Percentiles rank a stretch among this genome's conserved stretches.
Evolutionary conservation across 2,113 vertebrate genomes (phyloP).

Genomic region (Stegastes partitus): DNA sequence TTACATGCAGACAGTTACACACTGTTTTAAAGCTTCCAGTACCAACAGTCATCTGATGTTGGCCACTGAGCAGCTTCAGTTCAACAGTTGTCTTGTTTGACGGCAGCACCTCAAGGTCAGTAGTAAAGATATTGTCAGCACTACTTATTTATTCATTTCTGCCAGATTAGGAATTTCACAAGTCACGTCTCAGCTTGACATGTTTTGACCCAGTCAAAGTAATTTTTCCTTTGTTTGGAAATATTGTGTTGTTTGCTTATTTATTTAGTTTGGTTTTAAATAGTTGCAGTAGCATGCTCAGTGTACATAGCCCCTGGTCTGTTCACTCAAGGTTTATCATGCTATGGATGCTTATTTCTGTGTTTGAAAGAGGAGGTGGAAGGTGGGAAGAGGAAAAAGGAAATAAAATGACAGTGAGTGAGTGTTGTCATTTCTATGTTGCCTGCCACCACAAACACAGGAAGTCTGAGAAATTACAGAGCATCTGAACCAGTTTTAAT

Average conservation of each 20-base stretch:
- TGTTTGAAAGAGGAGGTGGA: conserved; percentile 49
- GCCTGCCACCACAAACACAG: conserved; percentile 57
- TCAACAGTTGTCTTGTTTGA: conserved; percentile 15
- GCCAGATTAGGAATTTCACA: conserved; percentile 25
- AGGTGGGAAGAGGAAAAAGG: conserved; percentile 35
- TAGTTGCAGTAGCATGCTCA: conserved; percentile 11
- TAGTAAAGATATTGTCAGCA: conserved; percentile 25
- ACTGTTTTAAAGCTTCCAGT: not conserved
- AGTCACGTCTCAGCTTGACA: conserved; percentile 7
- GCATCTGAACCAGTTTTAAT: conserved; percentile 13
- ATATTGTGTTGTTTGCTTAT: conserved; percentile 16
- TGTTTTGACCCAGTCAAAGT: not conserved
- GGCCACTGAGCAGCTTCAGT: not conserved
- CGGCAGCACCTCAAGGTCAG: conserved; percentile 22
- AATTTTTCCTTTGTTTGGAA: conserved; percentile 40
- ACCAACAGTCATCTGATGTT: conserved; percentile 3
- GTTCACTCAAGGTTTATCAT: conserved; percentile 30
- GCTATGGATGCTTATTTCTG: conserved; percentile 54
- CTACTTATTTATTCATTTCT: conserved; percentile 35
- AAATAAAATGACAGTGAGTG: conserved; percentile 47
- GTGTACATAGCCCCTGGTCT: conserved; percentile 16
- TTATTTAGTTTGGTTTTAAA: not conserved
- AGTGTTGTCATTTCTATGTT: conserved; percentile 46
- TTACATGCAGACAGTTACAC: conserved; percentile 19
- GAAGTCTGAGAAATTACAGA: conserved; percentile 54